Evolutionary conservation across 2,113 vertebrate genomes (phyloP).

Genomic region (Balaenoptera acutorostrata): DNA sequence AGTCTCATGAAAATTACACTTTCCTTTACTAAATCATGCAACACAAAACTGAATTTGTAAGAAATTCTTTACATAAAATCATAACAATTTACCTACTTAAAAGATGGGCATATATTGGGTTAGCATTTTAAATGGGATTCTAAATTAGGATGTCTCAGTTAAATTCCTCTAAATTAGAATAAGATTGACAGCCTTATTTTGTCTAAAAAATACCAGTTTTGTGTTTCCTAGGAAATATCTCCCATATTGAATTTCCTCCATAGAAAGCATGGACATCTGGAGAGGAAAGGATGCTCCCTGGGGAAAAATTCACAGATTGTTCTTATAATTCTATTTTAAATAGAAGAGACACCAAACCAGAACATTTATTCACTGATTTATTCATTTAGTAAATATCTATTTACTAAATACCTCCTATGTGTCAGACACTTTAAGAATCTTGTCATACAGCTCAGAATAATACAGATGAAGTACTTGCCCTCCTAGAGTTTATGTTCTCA

Average conservation of each 20-base stretch:
- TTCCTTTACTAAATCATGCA: not conserved
- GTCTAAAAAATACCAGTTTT: constrained; percentile 33
- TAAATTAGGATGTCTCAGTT: constrained; percentile 19
- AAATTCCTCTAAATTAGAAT: constrained; percentile 45
- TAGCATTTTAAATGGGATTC: constrained; percentile 46
- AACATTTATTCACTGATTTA: not conserved
- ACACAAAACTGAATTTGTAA: not conserved
- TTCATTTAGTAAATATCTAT: not conserved
- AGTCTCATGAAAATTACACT: not conserved
- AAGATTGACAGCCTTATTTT: constrained; percentile 51
- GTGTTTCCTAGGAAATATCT: constrained; percentile 18
- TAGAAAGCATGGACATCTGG: constrained; percentile 28
- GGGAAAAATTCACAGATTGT: constrained; percentile 30
- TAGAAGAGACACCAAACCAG: constrained; percentile 1
- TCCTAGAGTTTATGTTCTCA: not conserved
- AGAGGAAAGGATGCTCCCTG: not conserved
- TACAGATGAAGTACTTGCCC: not conserved
- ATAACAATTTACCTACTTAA: constrained; percentile 34
- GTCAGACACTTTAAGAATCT: not conserved
- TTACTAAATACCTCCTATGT: not conserved
- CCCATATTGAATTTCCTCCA: constrained; percentile 18
- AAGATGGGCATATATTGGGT: constrained; percentile 12
- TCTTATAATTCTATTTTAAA: constrained; percentile 38
- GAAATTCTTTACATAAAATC: not conserved
- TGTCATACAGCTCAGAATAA: not conserved